Conservation (phyloP, 2,888 invertebrate genomes). For the Cerceris rybyensis region DNA sequence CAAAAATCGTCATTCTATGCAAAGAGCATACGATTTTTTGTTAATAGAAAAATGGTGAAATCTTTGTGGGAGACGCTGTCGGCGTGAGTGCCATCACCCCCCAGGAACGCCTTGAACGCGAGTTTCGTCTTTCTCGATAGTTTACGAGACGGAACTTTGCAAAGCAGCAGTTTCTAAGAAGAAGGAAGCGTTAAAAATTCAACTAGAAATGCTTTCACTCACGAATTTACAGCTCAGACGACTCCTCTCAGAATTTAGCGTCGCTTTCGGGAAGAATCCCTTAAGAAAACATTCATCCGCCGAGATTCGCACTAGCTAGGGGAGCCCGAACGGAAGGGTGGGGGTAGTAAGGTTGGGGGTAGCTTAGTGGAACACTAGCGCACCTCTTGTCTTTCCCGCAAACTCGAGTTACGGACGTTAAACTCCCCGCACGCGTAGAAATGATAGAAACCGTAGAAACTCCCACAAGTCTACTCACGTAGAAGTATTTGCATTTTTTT, state of each 20-base stretch:
- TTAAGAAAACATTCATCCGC: conserved; percentile 80
- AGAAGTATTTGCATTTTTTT: no score
- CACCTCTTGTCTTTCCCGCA: conserved; percentile 55
- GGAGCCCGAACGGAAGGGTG: conserved; percentile 73
- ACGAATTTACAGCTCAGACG: conserved; percentile 62
- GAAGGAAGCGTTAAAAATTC: conserved; percentile 13
- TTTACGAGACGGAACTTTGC: conserved; percentile 46
- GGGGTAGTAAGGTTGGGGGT: conserved; percentile 74
- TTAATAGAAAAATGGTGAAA: conserved; percentile 68
- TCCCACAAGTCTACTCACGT: no score
- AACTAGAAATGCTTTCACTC: conserved; percentile 65
- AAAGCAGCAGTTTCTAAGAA: conserved; percentile 6
- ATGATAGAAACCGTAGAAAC: no score
- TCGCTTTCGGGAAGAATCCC: conserved; percentile 77
- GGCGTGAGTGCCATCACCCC: conserved; percentile 78
- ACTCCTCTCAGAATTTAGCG: conserved; percentile 70
- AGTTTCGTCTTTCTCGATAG: conserved; percentile 71
- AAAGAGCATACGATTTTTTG: conserved; percentile 48
- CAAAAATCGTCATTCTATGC: conserved; percentile 56
- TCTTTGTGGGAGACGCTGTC: conserved; percentile 76
- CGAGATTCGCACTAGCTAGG: conserved; percentile 81
- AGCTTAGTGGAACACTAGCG: conserved; percentile 64
- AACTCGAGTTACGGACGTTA: conserved; percentile 24
- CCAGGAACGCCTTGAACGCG: conserved; percentile 76
- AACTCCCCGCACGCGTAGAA: no score